Evolutionary conservation across 2,797 vertebrate genomes (phyloP).

Genomic region (Macropus fuliginosus): DNA sequence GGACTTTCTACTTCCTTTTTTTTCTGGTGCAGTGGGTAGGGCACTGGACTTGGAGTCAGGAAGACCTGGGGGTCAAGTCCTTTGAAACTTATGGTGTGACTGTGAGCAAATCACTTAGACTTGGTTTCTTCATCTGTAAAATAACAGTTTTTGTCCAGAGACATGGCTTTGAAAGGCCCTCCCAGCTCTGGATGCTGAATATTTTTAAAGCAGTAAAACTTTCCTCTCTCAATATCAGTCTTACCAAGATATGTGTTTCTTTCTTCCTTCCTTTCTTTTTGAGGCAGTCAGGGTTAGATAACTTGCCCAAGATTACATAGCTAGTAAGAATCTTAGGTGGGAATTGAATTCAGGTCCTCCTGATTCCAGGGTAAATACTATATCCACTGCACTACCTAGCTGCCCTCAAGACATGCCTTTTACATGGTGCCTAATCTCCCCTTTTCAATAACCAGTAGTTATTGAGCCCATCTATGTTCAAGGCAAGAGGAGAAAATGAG

Average conservation of each 20-base stretch:
- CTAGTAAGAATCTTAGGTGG: not conserved
- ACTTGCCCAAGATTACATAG: not conserved
- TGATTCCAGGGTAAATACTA: not conserved
- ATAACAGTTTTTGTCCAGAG: not conserved
- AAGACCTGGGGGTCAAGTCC: not conserved
- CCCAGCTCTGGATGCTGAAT: not conserved
- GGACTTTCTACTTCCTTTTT: not conserved
- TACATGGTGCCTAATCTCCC: not conserved
- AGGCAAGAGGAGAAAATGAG: not conserved
- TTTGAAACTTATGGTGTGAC: not conserved
- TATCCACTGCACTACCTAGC: not conserved
- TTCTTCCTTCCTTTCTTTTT: not conserved
- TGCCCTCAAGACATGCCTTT: not conserved
- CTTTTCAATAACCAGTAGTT: not conserved
- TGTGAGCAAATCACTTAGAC: not conserved
- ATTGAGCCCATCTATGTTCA: not conserved
- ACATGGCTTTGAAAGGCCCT: not conserved
- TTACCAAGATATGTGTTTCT: not conserved
- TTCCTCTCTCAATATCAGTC: not conserved
- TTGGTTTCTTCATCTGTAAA: not conserved
- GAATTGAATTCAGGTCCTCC: not conserved
- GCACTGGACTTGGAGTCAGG: no score
- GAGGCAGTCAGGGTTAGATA: not conserved
- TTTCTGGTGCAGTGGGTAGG: not conserved
- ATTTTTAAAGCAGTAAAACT: not conserved